A percentile compares a stretch with the other conserved stretches of the same genome.
phyloP scores from a whole-genome alignment of 2,797 vertebrate genomes.

The Acrossocheilus fasciatus region DNA sequence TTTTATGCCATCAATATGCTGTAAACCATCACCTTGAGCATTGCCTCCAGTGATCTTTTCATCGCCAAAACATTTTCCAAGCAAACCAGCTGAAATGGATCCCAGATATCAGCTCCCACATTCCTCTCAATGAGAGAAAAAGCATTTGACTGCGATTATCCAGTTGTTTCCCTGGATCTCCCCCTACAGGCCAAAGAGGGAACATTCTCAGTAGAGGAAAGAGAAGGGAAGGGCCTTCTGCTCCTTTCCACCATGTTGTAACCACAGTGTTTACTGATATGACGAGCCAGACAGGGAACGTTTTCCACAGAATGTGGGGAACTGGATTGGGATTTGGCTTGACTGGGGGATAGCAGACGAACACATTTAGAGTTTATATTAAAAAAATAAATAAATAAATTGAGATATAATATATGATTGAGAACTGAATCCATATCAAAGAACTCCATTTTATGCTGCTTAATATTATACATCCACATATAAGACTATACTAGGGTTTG shows the following conservation, averaged over 20 bases:
- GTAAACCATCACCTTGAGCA: neutral
- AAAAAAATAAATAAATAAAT: neutral
- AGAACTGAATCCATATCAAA: neutral
- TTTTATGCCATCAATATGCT: neutral
- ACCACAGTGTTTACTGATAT: slow-evolving; percentile 89
- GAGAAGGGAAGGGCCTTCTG: slow-evolving; percentile 76
- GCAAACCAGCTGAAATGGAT: slow-evolving; percentile 22
- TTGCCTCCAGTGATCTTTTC: slow-evolving; percentile 28
- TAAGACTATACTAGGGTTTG: neutral
- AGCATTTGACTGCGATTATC: slow-evolving; percentile 45
- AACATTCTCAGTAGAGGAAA: slow-evolving; percentile 75
- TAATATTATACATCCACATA: neutral
- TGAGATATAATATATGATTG: neutral
- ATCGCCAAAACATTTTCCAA: neutral
- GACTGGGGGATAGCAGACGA: slow-evolving; percentile 50
- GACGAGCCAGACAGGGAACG: slow-evolving; percentile 69
- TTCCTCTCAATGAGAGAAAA: slow-evolving; percentile 41
- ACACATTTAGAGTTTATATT: neutral
- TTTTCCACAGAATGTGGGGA: slow-evolving; percentile 72
- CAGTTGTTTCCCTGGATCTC: slow-evolving; percentile 71
- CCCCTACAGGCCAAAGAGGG: slow-evolving; percentile 86
- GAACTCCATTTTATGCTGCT: neutral
- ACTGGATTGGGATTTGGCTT: slow-evolving; percentile 64
- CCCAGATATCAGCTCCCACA: slow-evolving; percentile 20
- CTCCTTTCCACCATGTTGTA: slow-evolving; percentile 90